Conservation (phyloP, 2,797 vertebrate genomes). For the Scolopax rusticola region DNA sequence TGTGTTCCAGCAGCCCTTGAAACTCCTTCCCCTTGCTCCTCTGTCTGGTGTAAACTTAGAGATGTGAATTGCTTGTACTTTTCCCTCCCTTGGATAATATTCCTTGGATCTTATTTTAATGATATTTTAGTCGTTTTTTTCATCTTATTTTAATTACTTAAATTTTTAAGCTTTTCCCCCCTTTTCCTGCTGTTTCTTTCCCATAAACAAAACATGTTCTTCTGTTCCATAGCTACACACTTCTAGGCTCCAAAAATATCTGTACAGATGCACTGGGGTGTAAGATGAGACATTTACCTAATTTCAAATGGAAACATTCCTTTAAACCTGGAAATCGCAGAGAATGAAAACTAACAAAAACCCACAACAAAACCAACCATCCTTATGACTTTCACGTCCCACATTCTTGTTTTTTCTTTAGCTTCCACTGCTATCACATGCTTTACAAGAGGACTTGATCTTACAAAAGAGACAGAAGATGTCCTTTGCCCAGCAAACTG, state of each 20-base stretch:
- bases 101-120: neutral
- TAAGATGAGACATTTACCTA: neutral
- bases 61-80: neutral
- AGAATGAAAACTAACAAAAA: neutral
- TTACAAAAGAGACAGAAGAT: conserved; percentile 78
- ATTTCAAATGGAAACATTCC: neutral
- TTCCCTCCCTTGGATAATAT: neutral
- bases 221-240: neutral
- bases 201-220: neutral
- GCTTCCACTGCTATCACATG: conserved; percentile 83
- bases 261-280: neutral
- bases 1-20: neutral
- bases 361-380: neutral
- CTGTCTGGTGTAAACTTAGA: neutral
- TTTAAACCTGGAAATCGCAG: neutral
- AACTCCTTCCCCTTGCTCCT: neutral
- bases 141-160: neutral
- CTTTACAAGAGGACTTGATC: conserved; percentile 87
- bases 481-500: conserved; percentile 90
- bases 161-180: neutral
- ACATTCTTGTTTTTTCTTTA: conserved; percentile 51
- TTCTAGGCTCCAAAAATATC: neutral
- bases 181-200: neutral
- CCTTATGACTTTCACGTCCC: neutral
- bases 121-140: neutral